Base-by-base conservation (phyloP, 2,888 invertebrate species). In the Scaptomyza polygonia region DNA sequence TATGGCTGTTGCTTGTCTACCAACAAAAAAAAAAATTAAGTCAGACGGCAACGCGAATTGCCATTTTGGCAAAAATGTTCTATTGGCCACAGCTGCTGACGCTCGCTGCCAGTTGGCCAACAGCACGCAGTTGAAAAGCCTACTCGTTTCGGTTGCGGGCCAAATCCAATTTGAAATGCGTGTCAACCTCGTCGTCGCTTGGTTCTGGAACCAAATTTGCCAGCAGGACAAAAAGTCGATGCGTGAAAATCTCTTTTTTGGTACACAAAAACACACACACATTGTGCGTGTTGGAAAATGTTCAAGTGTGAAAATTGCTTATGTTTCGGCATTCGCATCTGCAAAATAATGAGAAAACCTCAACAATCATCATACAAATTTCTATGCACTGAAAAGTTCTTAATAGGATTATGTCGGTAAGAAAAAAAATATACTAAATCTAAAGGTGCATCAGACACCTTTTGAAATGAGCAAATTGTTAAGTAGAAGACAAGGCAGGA, bases 111-210 rank as follows among this genome's bases (percentile, higher is more conserved):
- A 79, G 64, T 74, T 72, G 79, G 79, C 79, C 81, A 82, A 61
- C 29, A 18, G 16, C 47, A 14, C 7, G 25, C 14, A 58, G 68
- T 66, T 58, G 56, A 51, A 51, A 64, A 52, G 48, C 27, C 65
- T 56, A 67, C 65, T 59, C 77, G 79, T 81, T 58, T 85, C 83
- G 72, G 53, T 73, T 45, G 45, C 39, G 61, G 57, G 69, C 71
- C 75, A 70, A 84, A 86, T 84, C 84, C 82, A 84, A 84, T 84
- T 84, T 53, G 84, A 86, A 84, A 86, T 84, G 84, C 86, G 78
- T 84, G 76, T 79, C 84, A 72, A 72, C 64, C 51, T 61, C 62
- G 68, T 18, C 44, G 61, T 63, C n/a, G 14, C 8, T 36, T 14
- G 36, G 18, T 42, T 11, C 43, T 77, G 77, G 73, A 79, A 82